A percentile compares a stretch with the other conserved stretches of the same genome.
These are phyloP conservation scores for Zelleria hepariella DNA, from an alignment of 2,888 invertebrate genomes.

Conservation along the genomic window DNA sequence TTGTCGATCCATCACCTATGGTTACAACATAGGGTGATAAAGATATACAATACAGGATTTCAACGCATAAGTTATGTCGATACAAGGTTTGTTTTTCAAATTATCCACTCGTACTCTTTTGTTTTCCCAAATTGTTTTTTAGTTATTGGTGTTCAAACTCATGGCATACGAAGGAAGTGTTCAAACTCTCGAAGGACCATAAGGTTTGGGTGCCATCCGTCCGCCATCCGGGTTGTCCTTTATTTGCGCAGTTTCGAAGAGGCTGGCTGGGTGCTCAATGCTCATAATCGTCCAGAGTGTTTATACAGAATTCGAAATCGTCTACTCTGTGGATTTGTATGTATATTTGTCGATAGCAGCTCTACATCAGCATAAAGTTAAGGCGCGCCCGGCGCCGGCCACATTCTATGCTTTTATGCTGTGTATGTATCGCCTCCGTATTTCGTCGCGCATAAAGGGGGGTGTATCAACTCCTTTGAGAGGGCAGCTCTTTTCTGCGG, in stretches of 20 bases:
- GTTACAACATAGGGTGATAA: too few species aligned
- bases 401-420: background rate
- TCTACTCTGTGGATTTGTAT: background rate
- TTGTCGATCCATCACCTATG: too few species aligned
- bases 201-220: too few species aligned
- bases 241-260: background rate
- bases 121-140: background rate
- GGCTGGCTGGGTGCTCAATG: too few species aligned
- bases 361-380: background rate
- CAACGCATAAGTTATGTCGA: background rate
- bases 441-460: background rate
- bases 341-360: background rate
- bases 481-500: constrained; percentile 29
- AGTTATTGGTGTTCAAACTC: background rate
- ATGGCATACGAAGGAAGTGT: background rate
- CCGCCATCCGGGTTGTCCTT: too few species aligned
- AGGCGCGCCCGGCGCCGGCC: background rate
- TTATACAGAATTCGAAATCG: too few species aligned
- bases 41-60: background rate
- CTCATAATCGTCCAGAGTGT: too few species aligned
- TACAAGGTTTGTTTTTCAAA: too few species aligned
- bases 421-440: background rate
- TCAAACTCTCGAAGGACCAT: background rate
- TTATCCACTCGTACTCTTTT: background rate
- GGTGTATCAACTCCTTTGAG: constrained; percentile 27